Evolutionary conservation across 2,888 invertebrate genomes (phyloP), one percentile per base, ranked within the genome.

Genomic region (Eledona agricola): DNA sequence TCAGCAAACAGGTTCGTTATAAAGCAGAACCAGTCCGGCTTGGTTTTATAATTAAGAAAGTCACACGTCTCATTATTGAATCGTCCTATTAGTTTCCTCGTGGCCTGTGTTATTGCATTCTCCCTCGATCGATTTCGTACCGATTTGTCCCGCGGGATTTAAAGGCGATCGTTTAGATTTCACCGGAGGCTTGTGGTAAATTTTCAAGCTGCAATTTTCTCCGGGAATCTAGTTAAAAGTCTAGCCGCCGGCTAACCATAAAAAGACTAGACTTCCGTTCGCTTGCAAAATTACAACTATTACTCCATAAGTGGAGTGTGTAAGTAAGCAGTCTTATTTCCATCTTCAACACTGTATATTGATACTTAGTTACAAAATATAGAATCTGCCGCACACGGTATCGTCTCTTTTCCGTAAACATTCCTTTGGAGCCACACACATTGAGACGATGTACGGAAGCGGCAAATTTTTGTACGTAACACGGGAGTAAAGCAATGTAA

Each of bases 51-150:
- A 63, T 63, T 63, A 63, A 60, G 57, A 60, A 59, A 60, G 59
- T 59, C 58, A 63, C 59, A 60, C 60, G 59, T 47, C 63, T 63
- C 63, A 59, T 63, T 63, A 63, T 55, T 52, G 58, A 60, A 57
- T 57, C 59, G 55, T 59, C 57, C 61, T 59, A 60, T 58, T 59
- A 57, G 55, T 55, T 55, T 38, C 49, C 46, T 60, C 57, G 22
- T 22, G 23, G 17, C 26, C 26, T 25, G 26, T 25, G 20, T 46
- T 47, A 47, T 47, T 47, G 35, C 35, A 40, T 31, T 38, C 23
- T 49, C 29, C 20, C 26, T 26, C 19, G 34, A 46, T 46, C n/a
- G 31, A 16, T 19, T n/a, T 4, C 20, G 20, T 4, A 28, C 20
- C 5, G 7, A 7, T 6, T 26, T 42, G 10, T 5, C 5, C 4